Evolutionary conservation across 2,797 vertebrate species (phyloP), one percentile per base, ranked within the genome.

Genomic region (Ammospiza maritima): DNA sequence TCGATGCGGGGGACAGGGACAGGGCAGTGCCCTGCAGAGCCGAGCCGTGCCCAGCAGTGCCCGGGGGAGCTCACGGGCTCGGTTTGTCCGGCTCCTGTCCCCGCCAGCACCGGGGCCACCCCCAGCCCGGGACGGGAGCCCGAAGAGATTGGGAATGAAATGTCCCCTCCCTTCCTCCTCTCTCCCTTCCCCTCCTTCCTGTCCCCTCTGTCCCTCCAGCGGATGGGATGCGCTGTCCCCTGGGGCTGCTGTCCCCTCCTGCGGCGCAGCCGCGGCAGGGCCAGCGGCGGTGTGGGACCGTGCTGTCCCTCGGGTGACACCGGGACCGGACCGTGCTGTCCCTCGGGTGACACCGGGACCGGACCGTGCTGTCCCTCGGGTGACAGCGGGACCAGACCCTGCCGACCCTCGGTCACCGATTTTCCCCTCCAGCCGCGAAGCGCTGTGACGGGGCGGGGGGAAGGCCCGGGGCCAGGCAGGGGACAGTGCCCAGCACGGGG

Each of bases 41-140:
- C 1, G 4, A 14, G 23, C 30, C 13, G 1, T 1, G 9, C 5
- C 25, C 20, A 4, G 57, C 60, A 5, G 13, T 6, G 25, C 42
- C 42, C 0, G 18, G 21, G 4, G 13, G 80, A 54, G 38, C 9
- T 44, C 2, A 0, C 1, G 47, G 53, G 12, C 8, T 56, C 26
- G 1, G 5, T 26, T 66, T 29, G 3, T 29, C 42, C 42, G 3
- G 2, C 45, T n/a, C 72, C 72, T 44, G 42, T 9, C 26, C 57
- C 40, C 4, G 3, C 53, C 14, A 1, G 29, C 71, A 1, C 18
- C 1, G 18, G 15, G 27, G 19, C 42, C 1, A 0, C 29, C 22
- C 3, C 0, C 54, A 36, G 22, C 40, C 26, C 25, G 2, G 34
- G 36, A 40, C 19, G 11, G 26, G 42, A 50, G 14, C 18, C 73